Percentiles rank a stretch among this genome's conserved stretches.
phyloP scores from a whole-genome alignment of 2,888 invertebrate genomes.

The Philopedon plagiatum region DNA sequence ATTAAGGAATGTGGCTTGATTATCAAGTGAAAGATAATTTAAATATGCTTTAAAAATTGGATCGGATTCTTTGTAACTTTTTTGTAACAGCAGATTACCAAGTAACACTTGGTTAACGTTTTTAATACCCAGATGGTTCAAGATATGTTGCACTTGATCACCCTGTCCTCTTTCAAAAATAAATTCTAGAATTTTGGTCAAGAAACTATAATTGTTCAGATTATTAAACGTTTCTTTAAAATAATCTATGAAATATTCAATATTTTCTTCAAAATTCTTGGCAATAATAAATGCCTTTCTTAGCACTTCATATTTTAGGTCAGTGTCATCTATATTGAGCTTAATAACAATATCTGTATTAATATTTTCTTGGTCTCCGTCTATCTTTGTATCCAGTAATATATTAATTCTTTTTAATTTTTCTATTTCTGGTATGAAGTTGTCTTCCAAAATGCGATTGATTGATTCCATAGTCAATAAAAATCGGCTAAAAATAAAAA shows the following conservation, averaged over 20 bases:
- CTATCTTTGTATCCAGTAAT: background rate
- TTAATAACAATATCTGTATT: background rate
- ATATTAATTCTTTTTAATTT: background rate
- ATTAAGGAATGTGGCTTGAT: background rate
- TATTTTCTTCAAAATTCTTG: background rate
- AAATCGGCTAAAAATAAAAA: background rate
- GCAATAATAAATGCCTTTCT: background rate
- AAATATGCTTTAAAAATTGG: background rate
- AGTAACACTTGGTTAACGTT: background rate
- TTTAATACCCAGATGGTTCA: background rate
- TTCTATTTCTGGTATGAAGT: background rate
- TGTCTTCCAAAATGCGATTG: background rate
- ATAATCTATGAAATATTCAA: background rate
- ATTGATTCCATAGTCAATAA: background rate
- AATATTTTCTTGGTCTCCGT: background rate
- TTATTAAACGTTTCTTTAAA: background rate
- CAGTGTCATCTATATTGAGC: background rate
- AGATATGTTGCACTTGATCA: background rate
- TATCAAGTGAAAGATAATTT: background rate
- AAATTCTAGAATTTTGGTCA: background rate
- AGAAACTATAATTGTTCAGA: background rate
- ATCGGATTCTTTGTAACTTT: background rate
- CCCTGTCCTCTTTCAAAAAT: background rate
- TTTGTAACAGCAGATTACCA: background rate
- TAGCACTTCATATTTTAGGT: background rate